A percentile compares a stretch with the other conserved stretches of the same genome.
phyloP scores from a whole-genome alignment of 2,888 invertebrate species.

The Yponomeuta evonymella region DNA sequence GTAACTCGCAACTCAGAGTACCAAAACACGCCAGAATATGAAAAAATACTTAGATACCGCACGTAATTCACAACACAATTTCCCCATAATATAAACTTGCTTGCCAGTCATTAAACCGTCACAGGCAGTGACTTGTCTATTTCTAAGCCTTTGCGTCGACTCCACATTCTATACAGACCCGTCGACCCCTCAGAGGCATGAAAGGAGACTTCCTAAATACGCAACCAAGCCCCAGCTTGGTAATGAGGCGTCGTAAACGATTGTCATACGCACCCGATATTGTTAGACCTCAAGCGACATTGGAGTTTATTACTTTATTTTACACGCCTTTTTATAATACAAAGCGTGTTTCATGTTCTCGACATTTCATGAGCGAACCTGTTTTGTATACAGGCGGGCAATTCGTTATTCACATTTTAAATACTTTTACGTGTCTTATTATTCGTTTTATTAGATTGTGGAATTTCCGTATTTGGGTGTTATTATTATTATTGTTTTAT shows the following conservation, averaged over 20 bases:
- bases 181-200: neutral
- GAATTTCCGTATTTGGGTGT: no score
- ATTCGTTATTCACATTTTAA: no score
- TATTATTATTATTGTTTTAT: no score
- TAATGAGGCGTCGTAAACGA: slow-evolving; percentile 2
- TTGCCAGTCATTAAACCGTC: neutral
- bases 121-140: neutral
- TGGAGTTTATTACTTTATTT: neutral
- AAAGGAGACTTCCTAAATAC: neutral
- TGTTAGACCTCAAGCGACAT: neutral
- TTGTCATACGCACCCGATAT: neutral
- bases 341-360: neutral
- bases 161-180: neutral
- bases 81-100: neutral
- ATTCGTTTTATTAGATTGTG: no score
- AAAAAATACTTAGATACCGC: no score
- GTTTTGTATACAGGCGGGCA: no score
- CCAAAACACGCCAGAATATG: no score
- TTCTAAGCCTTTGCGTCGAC: neutral
- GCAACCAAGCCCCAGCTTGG: neutral
- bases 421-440: no score
- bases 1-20: no score
- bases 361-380: neutral
- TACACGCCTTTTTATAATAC: neutral
- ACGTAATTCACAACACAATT: neutral